Evolutionary conservation across 1,140 invertebrate genomes (phyloP).

Genomic region (Ceratitis capitata): DNA sequence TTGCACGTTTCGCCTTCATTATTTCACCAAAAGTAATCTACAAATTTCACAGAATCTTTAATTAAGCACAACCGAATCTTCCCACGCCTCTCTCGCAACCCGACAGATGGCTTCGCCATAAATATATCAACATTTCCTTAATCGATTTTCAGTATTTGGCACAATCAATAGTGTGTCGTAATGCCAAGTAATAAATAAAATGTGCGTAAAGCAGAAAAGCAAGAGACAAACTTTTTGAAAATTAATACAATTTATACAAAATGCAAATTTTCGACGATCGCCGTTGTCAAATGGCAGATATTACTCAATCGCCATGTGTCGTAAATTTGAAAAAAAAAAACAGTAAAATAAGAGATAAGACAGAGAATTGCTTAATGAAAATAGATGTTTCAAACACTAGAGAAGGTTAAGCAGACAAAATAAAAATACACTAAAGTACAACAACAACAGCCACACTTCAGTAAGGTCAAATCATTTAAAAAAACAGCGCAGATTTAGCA

Average conservation of each 20-base stretch:
- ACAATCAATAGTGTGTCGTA: too few relatives aligned
- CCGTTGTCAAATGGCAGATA: constrained; percentile 23
- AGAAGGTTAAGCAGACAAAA: neutral
- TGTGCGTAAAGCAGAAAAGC: neutral
- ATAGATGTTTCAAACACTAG: neutral
- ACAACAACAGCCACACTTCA: neutral
- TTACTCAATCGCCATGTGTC: neutral
- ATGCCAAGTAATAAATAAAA: constrained; percentile 7
- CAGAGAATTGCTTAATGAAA: neutral
- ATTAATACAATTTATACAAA: neutral
- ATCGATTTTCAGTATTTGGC: neutral
- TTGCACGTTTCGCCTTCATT: neutral
- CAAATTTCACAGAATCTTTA: neutral
- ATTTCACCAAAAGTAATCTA: neutral
- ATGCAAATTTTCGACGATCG: constrained; percentile 10
- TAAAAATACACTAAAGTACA: neutral
- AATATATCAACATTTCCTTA: neutral
- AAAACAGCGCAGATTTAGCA: neutral
- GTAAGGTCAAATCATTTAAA: neutral
- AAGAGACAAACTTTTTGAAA: neutral
- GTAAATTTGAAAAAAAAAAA: neutral
- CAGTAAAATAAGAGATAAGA: neutral
- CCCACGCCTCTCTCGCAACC: neutral
- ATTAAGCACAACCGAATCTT: neutral
- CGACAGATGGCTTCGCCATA: too few relatives aligned